Evolutionary conservation across 2,797 vertebrate species (phyloP), one percentile per base, ranked within the genome.

Genomic region (Cuniculus paca): DNA sequence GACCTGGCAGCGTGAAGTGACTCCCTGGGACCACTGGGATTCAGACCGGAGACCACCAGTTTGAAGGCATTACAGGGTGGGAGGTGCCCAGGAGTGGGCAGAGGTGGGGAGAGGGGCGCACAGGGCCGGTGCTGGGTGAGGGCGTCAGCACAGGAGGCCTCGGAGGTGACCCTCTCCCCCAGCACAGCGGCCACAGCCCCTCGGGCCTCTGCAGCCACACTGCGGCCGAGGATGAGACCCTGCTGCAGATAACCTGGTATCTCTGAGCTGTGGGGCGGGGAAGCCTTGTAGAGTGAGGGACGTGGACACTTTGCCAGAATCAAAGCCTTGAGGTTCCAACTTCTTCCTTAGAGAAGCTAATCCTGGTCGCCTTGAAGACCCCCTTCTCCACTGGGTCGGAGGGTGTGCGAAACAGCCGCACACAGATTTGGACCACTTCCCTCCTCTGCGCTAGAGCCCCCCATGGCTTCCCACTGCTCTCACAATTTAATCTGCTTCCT

Each of bases 71-170:
- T n/a, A n/a, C n/a, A n/a, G n/a, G n/a, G n/a, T n/a, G n/a, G n/a
- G n/a, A n/a, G 52, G 31, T 5, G 0, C 65, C 28, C 31, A 2
- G 74, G 92, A 34, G 8, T 13, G 22, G 54, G 31, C 0, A 4
- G 52, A 3, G 42, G 6, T 1, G 2, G 28, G 82, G 34, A 45
- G 13, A 7, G 1, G 31, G 0, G n/a, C 36, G 11, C 9, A 56
- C 20, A 14, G 22, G 58, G 24, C 72, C 26, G 58, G 48, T 28
- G 12, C 31, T 24, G 52, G 54, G 20, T 2, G 22, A 83, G 20
- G 34, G 22, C 5, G 0, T 31, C 5, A 19, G 5, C 4, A 24
- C 11, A 7, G 34, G 52, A 19, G 50, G 39, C 14, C 61, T 50
- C 14, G 11, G 39, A 1, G 1, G 34, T 39, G 20, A 36, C 72